Base-by-base conservation (phyloP, 92 coral and sea anemone genomes). In the Metridium senile region DNA sequence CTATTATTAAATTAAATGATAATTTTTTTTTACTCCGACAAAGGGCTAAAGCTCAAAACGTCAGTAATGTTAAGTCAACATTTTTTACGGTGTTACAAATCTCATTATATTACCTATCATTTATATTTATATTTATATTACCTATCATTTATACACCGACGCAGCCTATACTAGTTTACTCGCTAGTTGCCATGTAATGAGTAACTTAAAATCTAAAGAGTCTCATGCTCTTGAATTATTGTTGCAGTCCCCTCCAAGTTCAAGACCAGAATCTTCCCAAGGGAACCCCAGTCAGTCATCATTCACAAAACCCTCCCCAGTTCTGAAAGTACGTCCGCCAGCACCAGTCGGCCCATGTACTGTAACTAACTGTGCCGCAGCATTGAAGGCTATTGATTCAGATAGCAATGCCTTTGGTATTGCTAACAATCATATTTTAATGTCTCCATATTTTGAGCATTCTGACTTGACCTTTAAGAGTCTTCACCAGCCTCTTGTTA, bases 371-470 rank as follows among this genome's bases (percentile, higher is more conserved):
- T 86, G 79, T 27, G 82, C 93, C 0, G 85, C 97, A 54, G 99
- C 99, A 25, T 53, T 96, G 58, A 96, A 85, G 70, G 83, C 85
- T 47, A 58, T 93, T 56, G 99, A 96, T 76, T 83, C 86, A 28
- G 99, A 96, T 10, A 70, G 89, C 78, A 83, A 79, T 74, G 92
- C 93, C 25, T 85, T 93, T 72, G 97, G 96, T 9, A 83, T 79
- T 39, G 97, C 97, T 8, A 63, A 80, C 20, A 89, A 84, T 72
- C 99, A 95, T 68, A 84, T 95, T 29, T 79, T 95, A 64, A 69
- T 75, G 71, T 67, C 90, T 25, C 89, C 90, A 80, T 95, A 82
- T 74, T 95, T 95, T 77, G 89, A 95, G 22, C 87, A 85, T 72
- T 86, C 91, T 59, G 83, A 92, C 52, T 75, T 71, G 71, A 78